A percentile compares a stretch with the other conserved stretches of the same genome.
phyloP scores from a whole-genome alignment of 2,888 invertebrate species.

The Carterocephalus palaemon region DNA sequence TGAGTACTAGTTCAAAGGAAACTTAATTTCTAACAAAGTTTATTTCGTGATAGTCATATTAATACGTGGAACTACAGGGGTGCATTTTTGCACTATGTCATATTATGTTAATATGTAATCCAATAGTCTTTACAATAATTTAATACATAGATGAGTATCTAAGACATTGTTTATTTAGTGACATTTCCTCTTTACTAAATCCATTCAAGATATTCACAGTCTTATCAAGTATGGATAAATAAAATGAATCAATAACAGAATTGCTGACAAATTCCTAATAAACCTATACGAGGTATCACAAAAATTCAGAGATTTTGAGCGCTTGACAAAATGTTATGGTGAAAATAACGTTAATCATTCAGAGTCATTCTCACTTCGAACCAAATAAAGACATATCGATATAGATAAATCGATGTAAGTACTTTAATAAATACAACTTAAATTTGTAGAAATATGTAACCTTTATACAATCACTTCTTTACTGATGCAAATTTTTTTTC shows the following conservation, averaged over 20 bases:
- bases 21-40: slow-evolving; percentile 44
- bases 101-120: slow-evolving; percentile 28
- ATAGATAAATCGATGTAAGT: slow-evolving; percentile 1
- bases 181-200: slow-evolving; percentile 30
- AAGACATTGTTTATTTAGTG: slow-evolving; percentile 15
- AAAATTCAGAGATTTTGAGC: slow-evolving; percentile 37
- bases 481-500: slow-evolving; percentile 4
- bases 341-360: slow-evolving; percentile 1
- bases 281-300: slow-evolving; percentile 4
- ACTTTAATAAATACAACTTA: slow-evolving; percentile 1
- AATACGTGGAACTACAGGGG: slow-evolving; percentile 39
- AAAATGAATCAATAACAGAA: slow-evolving; percentile 26
- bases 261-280: slow-evolving; percentile 4
- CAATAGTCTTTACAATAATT: slow-evolving; percentile 20
- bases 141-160: slow-evolving; percentile 15
- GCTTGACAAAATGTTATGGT: slow-evolving; percentile 16
- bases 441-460: slow-evolving; percentile 3
- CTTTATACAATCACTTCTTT: slow-evolving; percentile 4
- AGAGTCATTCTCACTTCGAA: not conserved
- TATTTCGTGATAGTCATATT: slow-evolving; percentile 36
- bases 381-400: not conserved
- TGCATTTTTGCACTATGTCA: slow-evolving; percentile 38
- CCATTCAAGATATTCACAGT: slow-evolving; percentile 46
- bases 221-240: slow-evolving; percentile 43
- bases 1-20: slow-evolving; percentile 45